Base-by-base conservation (phyloP, 1,140 invertebrate species). In the Caenorhabditis latens region DNA sequence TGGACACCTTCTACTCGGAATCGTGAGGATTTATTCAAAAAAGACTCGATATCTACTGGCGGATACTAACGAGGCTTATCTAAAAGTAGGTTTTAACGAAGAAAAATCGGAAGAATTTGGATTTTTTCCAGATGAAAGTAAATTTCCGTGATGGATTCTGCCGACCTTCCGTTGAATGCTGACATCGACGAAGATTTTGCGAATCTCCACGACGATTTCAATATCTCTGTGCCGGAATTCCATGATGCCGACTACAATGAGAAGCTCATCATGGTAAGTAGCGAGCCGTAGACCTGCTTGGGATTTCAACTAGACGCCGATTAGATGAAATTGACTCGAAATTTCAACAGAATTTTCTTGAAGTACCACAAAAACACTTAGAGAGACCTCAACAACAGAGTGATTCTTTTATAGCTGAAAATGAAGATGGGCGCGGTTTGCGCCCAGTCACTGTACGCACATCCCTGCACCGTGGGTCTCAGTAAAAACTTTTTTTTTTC, bases 31-130 rank as follows among this genome's bases (percentile, higher is more conserved):
- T 89, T 99, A 99, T 94, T 99, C 98, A 0, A 94, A 98, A 43
- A 99, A 99, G 94, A 97, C 98, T 1, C 99, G 99, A 93, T 99
- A 99, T 93, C 93, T 99, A 0, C 93, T 99, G 65, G 97, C 98
- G 24, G 98, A 99, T 93, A 99, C 98, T 94, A 99, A 99, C 96
- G 98, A 99, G 94, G 98, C 98, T 0, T 99, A 99, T 94, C 97
- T 99, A 58, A 99, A 99, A 19, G 71, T 79, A 63, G 1, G 61
- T 32, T 63, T 32, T 32, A 21, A 65, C 46, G 99, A 99, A 90
- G 99, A 99, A 95, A 97, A n/a, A n/a, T n/a, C n/a, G n/a, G n/a
- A n/a, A n/a, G n/a, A n/a, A n/a, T n/a, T n/a, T n/a, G n/a, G n/a
- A 32, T 57, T 79, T 42, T 79, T 79, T 43, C n/a, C 32, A 53